Evolutionary conservation across 2,888 invertebrate genomes (phyloP).

Genomic region (Agrypnus murinus): DNA sequence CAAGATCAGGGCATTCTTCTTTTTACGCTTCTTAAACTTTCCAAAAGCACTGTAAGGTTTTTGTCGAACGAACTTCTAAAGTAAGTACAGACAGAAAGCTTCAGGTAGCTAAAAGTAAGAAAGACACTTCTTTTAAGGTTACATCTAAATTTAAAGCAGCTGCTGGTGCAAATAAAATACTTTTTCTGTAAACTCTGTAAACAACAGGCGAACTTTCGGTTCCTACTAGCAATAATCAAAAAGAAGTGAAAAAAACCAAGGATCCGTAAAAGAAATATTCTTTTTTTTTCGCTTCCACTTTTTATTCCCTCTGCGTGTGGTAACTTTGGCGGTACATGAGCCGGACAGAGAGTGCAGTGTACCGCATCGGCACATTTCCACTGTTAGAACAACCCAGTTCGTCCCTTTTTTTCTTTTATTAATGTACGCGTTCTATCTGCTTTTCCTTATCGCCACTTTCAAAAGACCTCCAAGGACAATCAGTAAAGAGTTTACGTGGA

Average conservation of each 20-base stretch:
- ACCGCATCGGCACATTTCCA: conserved; percentile 36
- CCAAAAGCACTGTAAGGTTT: conserved; percentile 1
- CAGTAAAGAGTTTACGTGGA: conserved; percentile 31
- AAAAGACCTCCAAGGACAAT: conserved; percentile 21
- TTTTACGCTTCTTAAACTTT: conserved; percentile 17
- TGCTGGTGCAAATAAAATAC: background rate
- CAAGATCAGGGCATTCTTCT: background rate
- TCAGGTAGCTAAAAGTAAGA: conserved; percentile 34
- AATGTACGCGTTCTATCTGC: conserved; percentile 16
- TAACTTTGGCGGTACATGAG: conserved; percentile 47
- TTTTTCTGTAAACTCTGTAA: background rate
- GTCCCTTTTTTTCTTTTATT: conserved; percentile 21
- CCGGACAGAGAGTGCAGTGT: conserved; percentile 41
- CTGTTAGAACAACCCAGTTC: background rate
- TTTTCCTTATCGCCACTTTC: conserved; percentile 29
- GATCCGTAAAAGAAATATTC: conserved; percentile 14
- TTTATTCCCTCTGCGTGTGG: conserved; percentile 43
- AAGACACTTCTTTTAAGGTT: conserved; percentile 20
- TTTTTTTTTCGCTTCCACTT: conserved; percentile 31
- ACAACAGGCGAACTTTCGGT: background rate
- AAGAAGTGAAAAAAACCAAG: background rate
- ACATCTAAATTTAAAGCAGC: conserved; percentile 10
- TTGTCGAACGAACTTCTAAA: conserved; percentile 1
- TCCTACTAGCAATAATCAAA: conserved; percentile 25
- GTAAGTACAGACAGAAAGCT: conserved; percentile 8